These are phyloP conservation scores for Eulemur rufifrons DNA, from an alignment of 2,113 vertebrate species.

Conservation along the genomic window DNA sequence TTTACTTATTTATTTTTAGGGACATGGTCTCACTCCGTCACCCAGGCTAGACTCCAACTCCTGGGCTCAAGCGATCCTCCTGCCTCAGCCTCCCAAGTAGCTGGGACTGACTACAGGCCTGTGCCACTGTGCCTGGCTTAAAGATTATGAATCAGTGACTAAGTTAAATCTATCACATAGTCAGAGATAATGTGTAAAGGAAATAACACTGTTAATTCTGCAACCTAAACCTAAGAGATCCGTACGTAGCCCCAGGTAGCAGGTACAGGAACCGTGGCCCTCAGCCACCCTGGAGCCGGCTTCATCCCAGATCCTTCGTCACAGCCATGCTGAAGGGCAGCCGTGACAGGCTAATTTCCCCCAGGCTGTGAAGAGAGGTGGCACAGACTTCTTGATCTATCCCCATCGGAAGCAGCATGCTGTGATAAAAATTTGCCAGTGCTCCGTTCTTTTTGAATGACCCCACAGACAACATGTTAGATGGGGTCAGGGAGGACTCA, in stretches of 20 bases:
- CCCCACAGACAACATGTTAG: too few species aligned
- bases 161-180: background rate
- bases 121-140: background rate
- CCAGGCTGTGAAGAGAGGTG: background rate
- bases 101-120: too few species aligned
- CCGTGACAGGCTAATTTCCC: background rate
- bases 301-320: background rate
- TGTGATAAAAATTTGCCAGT: background rate
- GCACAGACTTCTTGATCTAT: background rate
- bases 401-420: background rate
- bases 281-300: background rate
- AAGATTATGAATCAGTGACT: background rate
- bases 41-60: too few species aligned
- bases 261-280: rapidly evolving
- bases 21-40: too few species aligned
- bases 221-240: background rate
- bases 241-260: rapidly evolving
- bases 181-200: background rate
- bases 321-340: background rate
- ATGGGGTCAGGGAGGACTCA: background rate
- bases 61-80: too few species aligned
- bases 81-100: background rate
- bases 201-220: background rate
- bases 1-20: too few species aligned
- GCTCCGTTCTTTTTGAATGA: background rate